A percentile compares a stretch with the other conserved stretches of the same genome.
These are phyloP conservation scores for Platycheirus albimanus DNA, from an alignment of 2,888 invertebrate species.

Conservation along the genomic window DNA sequence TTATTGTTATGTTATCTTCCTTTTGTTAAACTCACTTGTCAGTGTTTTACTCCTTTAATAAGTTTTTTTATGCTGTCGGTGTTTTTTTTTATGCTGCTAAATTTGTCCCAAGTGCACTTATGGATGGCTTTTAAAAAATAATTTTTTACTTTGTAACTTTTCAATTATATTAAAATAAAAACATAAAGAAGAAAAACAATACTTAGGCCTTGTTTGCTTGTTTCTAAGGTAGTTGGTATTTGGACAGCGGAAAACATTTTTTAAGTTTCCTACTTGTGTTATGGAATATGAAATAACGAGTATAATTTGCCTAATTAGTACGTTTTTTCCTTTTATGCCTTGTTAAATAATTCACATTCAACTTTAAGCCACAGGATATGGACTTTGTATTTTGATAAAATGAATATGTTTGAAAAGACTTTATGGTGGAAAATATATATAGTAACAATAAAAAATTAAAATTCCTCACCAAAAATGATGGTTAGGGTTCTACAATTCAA, in stretches of 20 bases:
- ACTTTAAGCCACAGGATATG: neutral
- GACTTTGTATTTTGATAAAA: neutral
- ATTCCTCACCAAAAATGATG: no score
- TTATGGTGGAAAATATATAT: no score
- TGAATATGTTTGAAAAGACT: no score
- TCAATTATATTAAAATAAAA: conserved; percentile 65
- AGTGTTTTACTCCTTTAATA: conserved; percentile 59
- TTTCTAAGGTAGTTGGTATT: conserved; percentile 13
- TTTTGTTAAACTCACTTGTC: conserved; percentile 29
- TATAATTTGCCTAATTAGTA: conserved; percentile 49
- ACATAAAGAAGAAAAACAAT: conserved; percentile 25
- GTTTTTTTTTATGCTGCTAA: conserved; percentile 36
- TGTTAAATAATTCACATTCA: neutral
- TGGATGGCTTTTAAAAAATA: conserved; percentile 59
- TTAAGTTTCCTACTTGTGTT: conserved; percentile 1
- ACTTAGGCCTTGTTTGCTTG: conserved; percentile 36
- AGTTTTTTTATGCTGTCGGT: conserved; percentile 52
- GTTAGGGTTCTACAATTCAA: no score
- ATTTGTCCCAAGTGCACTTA: conserved; percentile 73
- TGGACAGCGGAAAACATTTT: conserved; percentile 12
- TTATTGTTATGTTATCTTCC: conserved; percentile 59
- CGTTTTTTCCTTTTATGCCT: conserved; percentile 7
- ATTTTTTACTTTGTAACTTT: conserved; percentile 59
- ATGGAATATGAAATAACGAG: conserved; percentile 3
- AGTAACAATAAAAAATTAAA: no score